phyloP scores from a whole-genome alignment of 1,140 invertebrate genomes.

The Ostrea edulis region DNA sequence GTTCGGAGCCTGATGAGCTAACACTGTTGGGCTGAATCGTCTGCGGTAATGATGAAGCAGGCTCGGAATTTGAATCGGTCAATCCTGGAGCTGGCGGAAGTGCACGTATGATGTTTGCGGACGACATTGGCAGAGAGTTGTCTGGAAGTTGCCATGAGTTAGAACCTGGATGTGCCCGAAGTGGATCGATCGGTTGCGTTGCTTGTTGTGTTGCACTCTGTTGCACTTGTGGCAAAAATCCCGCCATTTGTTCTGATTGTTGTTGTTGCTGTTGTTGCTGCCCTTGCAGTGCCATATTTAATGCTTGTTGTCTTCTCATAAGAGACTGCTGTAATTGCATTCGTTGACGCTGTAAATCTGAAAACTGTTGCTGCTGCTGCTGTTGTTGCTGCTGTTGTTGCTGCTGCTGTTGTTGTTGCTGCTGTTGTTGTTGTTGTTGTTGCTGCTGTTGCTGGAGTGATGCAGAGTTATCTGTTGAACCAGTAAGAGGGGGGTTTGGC shows the following conservation, averaged over 20 bases:
- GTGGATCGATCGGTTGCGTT: neutral
- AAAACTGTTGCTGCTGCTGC: neutral
- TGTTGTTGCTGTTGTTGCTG: constrained; percentile 9
- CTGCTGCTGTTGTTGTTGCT: neutral
- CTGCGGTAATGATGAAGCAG: neutral
- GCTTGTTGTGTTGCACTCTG: neutral
- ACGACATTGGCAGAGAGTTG: neutral
- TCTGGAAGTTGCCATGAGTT: neutral
- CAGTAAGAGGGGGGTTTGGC: neutral
- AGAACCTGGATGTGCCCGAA: neutral
- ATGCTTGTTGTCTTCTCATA: neutral
- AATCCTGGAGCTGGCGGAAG: neutral
- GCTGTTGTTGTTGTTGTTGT: neutral
- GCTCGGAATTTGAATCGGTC: neutral
- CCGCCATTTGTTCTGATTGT: neutral
- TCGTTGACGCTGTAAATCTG: constrained; percentile 10
- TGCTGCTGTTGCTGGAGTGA: neutral
- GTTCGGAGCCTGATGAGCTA: neutral
- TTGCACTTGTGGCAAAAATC: neutral
- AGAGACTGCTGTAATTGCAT: constrained; percentile 12
- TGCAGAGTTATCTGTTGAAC: constrained; percentile 6
- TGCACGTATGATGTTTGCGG: constrained; percentile 10
- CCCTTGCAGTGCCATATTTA: neutral
- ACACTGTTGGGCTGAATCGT: neutral
- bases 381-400: constrained; percentile 11